Conservation (phyloP, 2,888 invertebrate genomes). For the Seira ritae region DNA sequence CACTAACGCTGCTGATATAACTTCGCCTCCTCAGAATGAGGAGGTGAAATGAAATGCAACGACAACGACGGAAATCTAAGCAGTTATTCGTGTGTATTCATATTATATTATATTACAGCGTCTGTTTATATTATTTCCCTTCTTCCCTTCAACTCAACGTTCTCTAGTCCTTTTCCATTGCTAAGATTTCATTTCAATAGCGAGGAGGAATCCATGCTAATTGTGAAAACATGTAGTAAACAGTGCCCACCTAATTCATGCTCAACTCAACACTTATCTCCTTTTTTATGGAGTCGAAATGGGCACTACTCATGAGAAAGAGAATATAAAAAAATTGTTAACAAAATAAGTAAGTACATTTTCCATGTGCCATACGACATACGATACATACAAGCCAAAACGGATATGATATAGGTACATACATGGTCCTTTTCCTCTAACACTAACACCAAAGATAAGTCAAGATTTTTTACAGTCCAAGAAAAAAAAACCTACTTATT, state of each 20-base stretch:
- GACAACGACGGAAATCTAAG: too few relatives aligned
- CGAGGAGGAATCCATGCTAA: background rate
- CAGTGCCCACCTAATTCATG: background rate
- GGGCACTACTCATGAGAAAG: background rate
- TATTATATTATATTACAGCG: background rate
- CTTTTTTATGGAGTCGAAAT: background rate
- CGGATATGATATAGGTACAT: background rate
- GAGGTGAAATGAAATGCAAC: background rate
- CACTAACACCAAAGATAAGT: too few relatives aligned
- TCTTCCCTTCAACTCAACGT: background rate
- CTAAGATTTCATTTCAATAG: background rate
- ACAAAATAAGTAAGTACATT: background rate
- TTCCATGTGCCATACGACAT: background rate
- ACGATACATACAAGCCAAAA: too few relatives aligned
- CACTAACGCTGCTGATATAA: background rate
- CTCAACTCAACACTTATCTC: background rate
- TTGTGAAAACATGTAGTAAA: background rate
- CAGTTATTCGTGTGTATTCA: too few relatives aligned
- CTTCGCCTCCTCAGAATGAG: too few relatives aligned
- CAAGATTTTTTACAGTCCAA: too few relatives aligned
- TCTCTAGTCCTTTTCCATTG: too few relatives aligned
- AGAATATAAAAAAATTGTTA: conserved; percentile 8
- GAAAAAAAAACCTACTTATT: background rate
- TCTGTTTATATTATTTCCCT: background rate
- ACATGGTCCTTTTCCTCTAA: too few relatives aligned